Base-by-base conservation (phyloP, 1,140 invertebrate genomes). In the Lepidostoma basale region DNA sequence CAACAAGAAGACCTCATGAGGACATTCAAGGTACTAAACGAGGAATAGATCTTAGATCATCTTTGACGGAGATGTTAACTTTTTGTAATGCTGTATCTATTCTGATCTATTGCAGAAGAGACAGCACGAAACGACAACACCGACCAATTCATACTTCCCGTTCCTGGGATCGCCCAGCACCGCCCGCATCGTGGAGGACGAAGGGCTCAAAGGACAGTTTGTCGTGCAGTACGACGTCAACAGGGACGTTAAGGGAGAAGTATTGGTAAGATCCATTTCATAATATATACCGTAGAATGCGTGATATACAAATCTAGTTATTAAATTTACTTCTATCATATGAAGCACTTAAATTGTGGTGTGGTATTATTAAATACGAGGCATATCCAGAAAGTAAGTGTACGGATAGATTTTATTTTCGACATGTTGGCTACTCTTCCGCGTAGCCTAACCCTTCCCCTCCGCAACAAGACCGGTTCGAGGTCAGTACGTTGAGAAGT, bases 151-250 rank as follows among this genome's bases (percentile, higher is more conserved):
- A 54, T 47, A 42, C 66, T 49, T 47, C 44, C 45, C 56, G 6
- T 45, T 62, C n/a, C 16, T 9, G 8, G 18, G 56, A 39, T 12
- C 47, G 20, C 56, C 67, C 4, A 20, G 54, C 45, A 39, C 70
- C 44, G 76, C 56, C n/a, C 74, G 62, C 69, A 49, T 14, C 18
- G 18, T 22, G 1, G 62, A 77, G n/a, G 68, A 77, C 3, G 78
- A 84, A 30, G 87, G 86, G 3, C 73, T 86, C 14, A 76, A 83
- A 39, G 87, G 87, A 26, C 87, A 89, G 71, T 87, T 89, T 68
- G 80, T 88, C 3, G 86, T 88, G 3, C 85, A 87, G 64, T 89
- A 89, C 73, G 86, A 89, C 62, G 86, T 89, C 0, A 82, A 86
- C 25, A 75, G 84, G 25, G 76, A 81, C 52, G 73, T 79, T 1